Conservation (phyloP, 2,888 invertebrate genomes). For the Thelaira solivaga region DNA sequence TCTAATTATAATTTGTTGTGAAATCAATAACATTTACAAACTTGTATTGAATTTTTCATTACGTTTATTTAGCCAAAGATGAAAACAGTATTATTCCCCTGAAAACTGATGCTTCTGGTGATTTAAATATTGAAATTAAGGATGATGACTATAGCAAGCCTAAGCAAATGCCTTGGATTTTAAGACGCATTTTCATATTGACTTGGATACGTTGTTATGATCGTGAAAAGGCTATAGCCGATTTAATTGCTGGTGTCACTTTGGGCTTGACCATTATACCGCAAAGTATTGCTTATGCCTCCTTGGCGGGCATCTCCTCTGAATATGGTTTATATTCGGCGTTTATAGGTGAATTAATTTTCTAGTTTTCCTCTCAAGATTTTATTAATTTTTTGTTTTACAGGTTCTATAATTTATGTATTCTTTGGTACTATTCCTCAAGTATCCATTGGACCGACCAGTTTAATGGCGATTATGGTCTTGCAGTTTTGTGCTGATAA, state of each 20-base stretch:
- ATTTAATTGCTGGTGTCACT: conserved; percentile 92
- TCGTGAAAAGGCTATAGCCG: conserved; percentile 83
- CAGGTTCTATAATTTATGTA: conserved; percentile 90
- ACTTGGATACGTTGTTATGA: conserved; percentile 85
- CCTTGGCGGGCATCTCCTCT: conserved; percentile 88
- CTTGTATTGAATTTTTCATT: background rate
- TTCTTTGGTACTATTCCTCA: conserved; percentile 92
- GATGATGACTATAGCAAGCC: conserved; percentile 68
- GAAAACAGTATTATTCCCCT: conserved; percentile 64
- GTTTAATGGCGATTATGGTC: conserved; percentile 92
- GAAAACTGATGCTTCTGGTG: conserved; percentile 63
- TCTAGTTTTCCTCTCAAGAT: background rate
- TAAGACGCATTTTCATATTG: conserved; percentile 79
- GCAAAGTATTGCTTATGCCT: conserved; percentile 93
- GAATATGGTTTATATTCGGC: conserved; percentile 96
- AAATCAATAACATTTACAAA: too few species aligned
- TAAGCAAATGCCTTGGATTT: conserved; percentile 69
- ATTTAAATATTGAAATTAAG: conserved; percentile 54
- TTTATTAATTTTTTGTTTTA: background rate
- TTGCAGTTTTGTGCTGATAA: conserved; percentile 84
- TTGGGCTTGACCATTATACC: conserved; percentile 94
- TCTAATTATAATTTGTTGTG: background rate
- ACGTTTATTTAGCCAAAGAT: conserved; percentile 29
- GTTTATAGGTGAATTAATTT: conserved; percentile 82
- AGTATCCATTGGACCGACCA: conserved; percentile 94